Conservation (phyloP, 2,113 vertebrate species). For the Cardinalis cardinalis region DNA sequence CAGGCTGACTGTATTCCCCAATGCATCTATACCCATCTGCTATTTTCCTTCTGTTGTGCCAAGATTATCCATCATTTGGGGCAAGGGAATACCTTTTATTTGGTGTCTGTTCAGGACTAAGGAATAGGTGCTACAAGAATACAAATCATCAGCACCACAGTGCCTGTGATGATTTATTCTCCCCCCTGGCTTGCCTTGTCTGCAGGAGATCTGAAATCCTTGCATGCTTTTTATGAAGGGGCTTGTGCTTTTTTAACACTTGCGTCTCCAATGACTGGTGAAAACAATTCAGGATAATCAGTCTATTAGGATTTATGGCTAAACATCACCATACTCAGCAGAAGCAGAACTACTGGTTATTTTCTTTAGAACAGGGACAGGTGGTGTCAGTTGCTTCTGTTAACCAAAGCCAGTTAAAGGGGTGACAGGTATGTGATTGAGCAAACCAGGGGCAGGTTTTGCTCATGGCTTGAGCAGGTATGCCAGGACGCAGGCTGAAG, state of each 20-base stretch:
- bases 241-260: neutral
- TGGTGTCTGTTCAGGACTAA: neutral
- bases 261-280: neutral
- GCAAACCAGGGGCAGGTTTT: neutral
- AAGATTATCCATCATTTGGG: conserved; percentile 34
- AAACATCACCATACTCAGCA: neutral
- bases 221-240: neutral
- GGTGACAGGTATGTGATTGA: rapidly evolving
- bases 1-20: neutral
- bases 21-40: conserved; percentile 15
- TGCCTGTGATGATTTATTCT: conserved; percentile 15
- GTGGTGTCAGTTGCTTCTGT: neutral
- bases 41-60: conserved; percentile 30
- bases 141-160: conserved; percentile 11
- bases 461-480: neutral
- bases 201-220: neutral
- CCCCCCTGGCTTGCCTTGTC: neutral
- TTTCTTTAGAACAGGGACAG: neutral
- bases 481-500: neutral
- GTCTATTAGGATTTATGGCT: neutral
- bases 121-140: neutral
- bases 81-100: conserved; percentile 28
- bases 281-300: neutral
- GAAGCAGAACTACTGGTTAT: neutral
- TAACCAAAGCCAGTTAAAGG: neutral